These are phyloP conservation scores for Acrobeloides nanus DNA, from an alignment of 2,888 invertebrate genomes.

Conservation along the genomic window DNA sequence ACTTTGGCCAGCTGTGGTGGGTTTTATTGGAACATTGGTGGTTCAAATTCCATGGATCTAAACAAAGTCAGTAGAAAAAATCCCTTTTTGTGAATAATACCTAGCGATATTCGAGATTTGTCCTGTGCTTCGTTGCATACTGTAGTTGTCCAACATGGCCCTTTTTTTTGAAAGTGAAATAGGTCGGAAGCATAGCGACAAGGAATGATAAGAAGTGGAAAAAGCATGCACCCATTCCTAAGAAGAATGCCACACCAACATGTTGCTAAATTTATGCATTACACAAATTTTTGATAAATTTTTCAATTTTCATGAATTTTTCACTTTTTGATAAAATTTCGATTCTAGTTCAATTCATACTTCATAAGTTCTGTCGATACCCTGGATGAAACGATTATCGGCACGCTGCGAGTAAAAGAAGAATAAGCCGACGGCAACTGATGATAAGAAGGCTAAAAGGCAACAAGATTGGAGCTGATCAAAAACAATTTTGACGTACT, in stretches of 20 bases:
- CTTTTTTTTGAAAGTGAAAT: conserved; percentile 41
- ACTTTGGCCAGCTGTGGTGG: too few relatives aligned
- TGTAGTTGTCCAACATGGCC: too few relatives aligned
- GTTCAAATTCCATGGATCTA: too few relatives aligned
- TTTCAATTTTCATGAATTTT: too few relatives aligned
- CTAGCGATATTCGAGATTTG: too few relatives aligned
- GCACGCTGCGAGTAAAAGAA: conserved; percentile 52
- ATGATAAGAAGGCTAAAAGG: conserved; percentile 42
- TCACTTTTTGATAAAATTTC: neutral
- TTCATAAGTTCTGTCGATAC: conserved; percentile 52
- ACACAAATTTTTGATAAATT: too few relatives aligned
- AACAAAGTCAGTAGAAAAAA: too few relatives aligned
- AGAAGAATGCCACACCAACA: conserved; percentile 50
- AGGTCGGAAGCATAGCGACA: conserved; percentile 45
- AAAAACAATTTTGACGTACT: conserved; percentile 33
- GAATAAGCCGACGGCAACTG: conserved; percentile 49
- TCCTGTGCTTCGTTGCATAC: too few relatives aligned
- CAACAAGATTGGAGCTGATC: conserved; percentile 8
- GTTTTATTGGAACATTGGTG: too few relatives aligned
- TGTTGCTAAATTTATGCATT: conserved; percentile 32
- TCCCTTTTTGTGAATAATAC: too few relatives aligned
- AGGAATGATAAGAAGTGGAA: conserved; percentile 48
- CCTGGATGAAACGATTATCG: conserved; percentile 52
- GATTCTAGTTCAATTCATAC: too few relatives aligned
- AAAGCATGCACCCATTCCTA: conserved; percentile 50